These are phyloP conservation scores for Esox niger DNA, from an alignment of 2,113 vertebrate genomes.

Conservation along the genomic window DNA sequence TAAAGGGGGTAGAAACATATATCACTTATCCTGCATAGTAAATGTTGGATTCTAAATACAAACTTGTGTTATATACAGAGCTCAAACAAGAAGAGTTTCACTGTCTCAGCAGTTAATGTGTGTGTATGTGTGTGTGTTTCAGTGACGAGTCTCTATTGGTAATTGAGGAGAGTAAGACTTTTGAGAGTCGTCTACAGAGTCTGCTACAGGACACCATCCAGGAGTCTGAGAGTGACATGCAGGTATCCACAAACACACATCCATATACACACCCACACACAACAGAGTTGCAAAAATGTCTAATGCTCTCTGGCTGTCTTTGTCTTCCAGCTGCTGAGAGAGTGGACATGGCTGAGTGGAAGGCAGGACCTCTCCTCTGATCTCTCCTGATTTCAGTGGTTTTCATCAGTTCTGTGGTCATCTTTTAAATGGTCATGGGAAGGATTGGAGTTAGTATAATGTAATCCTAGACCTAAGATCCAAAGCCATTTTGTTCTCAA, in stretches of 20 bases:
- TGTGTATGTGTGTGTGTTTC: constrained; percentile 17
- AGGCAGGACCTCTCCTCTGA: constrained; percentile 59
- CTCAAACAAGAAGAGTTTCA: too few species aligned
- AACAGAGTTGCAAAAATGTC: neutral
- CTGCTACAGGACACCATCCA: constrained; percentile 72
- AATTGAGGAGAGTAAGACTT: constrained; percentile 70
- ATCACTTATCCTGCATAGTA: too few species aligned
- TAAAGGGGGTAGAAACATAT: too few species aligned
- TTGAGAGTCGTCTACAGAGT: constrained; percentile 73
- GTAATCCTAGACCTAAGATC: too few species aligned
- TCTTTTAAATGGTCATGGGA: too few species aligned
- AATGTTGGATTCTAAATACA: too few species aligned
- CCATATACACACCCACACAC: too few species aligned
- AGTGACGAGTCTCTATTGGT: constrained; percentile 71
- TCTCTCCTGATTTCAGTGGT: constrained; percentile 41
- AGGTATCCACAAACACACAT: constrained; percentile 41
- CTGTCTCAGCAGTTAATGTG: neutral
- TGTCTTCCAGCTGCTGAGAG: constrained; percentile 56
- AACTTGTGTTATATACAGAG: too few species aligned
- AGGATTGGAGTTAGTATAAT: too few species aligned
- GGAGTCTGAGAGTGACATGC: constrained; percentile 66
- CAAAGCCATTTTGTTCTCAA: too few species aligned
- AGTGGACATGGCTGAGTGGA: constrained; percentile 66
- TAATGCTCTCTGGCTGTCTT: too few species aligned
- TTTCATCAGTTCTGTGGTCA: too few species aligned